phyloP scores from a whole-genome alignment of 1,140 invertebrate genomes.

The Drosophila orena region DNA sequence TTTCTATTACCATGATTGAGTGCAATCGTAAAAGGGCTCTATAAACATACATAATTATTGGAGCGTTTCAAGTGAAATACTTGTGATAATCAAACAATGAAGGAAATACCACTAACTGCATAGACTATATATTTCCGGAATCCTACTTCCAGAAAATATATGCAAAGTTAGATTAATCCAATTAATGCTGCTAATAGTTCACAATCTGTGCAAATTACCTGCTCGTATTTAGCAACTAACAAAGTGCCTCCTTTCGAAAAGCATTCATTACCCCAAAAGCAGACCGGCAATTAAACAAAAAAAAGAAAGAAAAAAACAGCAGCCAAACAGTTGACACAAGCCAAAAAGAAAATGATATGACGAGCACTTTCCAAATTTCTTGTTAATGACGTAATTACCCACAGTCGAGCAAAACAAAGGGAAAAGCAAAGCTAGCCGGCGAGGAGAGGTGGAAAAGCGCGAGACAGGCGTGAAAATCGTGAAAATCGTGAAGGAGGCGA shows the following conservation, averaged over 20 bases:
- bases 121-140: constrained; percentile 1
- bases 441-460: constrained; percentile 25
- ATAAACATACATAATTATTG: too few relatives aligned
- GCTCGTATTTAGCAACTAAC: constrained; percentile 2
- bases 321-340: constrained; percentile 33
- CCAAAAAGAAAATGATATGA: constrained; percentile 46
- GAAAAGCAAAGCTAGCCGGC: constrained; percentile 1
- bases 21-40: too few relatives aligned
- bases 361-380: constrained; percentile 70
- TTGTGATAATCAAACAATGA: constrained; percentile 11
- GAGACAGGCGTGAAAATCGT: constrained; percentile 33
- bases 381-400: constrained; percentile 79
- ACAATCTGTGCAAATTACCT: constrained; percentile 10
- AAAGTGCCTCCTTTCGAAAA: constrained; percentile 8
- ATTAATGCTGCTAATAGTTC: constrained; percentile 21
- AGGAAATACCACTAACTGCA: not conserved
- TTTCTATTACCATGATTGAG: not conserved
- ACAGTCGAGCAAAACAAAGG: constrained; percentile 32
- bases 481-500: constrained; percentile 15
- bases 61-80: not conserved
- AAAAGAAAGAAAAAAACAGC: constrained; percentile 9
- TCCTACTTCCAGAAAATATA: not conserved
- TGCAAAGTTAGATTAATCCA: constrained; percentile 4
- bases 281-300: constrained; percentile 34
- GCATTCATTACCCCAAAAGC: constrained; percentile 6